A percentile compares a stretch with the other conserved stretches of the same genome.
Conservation (phyloP, 2,888 invertebrate genomes). For the Dendrolimus pini region DNA sequence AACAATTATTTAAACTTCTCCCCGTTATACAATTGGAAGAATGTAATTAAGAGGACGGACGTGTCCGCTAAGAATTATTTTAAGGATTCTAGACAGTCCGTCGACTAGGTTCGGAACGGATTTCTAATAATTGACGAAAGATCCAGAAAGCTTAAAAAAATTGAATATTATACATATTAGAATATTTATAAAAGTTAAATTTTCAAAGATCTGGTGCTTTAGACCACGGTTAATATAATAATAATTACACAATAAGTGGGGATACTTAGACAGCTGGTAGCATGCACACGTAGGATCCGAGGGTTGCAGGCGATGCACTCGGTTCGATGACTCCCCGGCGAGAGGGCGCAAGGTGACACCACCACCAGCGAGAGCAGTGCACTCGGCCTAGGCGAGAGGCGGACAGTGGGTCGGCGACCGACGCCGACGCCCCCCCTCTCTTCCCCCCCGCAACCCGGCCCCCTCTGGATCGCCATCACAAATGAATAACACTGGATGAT, state of each 20-base stretch:
- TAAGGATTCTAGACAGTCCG: too few species aligned
- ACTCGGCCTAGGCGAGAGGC: background rate
- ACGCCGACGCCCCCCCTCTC: background rate
- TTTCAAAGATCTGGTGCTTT: too few species aligned
- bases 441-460: conserved; percentile 2
- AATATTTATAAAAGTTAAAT: too few species aligned
- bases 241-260: background rate
- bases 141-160: too few species aligned
- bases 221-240: background rate
- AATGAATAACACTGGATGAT: background rate
- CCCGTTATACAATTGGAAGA: too few species aligned
- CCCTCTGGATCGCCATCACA: background rate
- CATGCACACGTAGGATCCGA: conserved; percentile 1
- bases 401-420: conserved; percentile 1
- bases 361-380: background rate
- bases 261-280: background rate
- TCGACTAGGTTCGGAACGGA: too few species aligned
- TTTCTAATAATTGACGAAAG: too few species aligned
- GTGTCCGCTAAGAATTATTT: too few species aligned
- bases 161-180: too few species aligned
- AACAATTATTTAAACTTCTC: too few species aligned
- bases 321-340: conserved; percentile 1
- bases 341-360: background rate
- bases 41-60: too few species aligned
- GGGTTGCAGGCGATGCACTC: background rate